Percentiles rank a stretch among this genome's conserved stretches.
These are phyloP conservation scores for Pseudolycoriella hygida DNA, from an alignment of 2,888 invertebrate species.

Conservation along the genomic window DNA sequence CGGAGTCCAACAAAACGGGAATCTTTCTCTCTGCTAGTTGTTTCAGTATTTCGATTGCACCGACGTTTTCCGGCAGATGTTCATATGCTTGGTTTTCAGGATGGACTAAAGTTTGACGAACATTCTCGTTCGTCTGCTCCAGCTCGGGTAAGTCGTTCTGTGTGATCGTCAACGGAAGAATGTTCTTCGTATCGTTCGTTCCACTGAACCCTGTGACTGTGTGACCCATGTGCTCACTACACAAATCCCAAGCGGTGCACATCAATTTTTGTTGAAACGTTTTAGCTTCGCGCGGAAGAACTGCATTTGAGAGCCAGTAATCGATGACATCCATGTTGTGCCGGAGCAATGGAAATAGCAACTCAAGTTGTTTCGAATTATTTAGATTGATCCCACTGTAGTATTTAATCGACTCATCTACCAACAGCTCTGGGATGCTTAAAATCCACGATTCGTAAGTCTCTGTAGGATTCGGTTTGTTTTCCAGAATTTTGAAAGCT, in stretches of 20 bases:
- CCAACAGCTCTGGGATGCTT: neutral
- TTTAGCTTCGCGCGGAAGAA: constrained; percentile 3
- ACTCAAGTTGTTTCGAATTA: neutral
- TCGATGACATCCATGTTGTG: constrained; percentile 4
- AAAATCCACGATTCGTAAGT: neutral
- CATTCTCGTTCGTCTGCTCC: constrained; percentile 2
- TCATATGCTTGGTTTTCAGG: neutral
- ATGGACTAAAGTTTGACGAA: neutral
- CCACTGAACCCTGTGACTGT: constrained; percentile 2
- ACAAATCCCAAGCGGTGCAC: constrained; percentile 5
- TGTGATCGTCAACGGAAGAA: constrained; percentile 1
- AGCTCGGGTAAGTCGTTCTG: constrained; percentile 2
- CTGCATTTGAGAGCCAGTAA: neutral
- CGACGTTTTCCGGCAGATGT: neutral
- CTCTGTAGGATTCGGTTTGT: neutral
- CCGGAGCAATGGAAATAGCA: neutral
- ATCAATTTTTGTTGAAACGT: constrained; percentile 1
- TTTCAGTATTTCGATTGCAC: neutral
- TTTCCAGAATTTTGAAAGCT: no score
- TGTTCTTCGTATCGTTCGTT: constrained; percentile 4
- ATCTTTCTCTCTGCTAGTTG: neutral
- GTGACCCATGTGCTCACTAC: neutral
- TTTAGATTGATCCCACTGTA: neutral
- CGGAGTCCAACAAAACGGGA: constrained; percentile 1
- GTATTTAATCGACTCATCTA: neutral